phyloP scores from a whole-genome alignment of 2,888 invertebrate genomes.

The Teleiodes luculella region DNA sequence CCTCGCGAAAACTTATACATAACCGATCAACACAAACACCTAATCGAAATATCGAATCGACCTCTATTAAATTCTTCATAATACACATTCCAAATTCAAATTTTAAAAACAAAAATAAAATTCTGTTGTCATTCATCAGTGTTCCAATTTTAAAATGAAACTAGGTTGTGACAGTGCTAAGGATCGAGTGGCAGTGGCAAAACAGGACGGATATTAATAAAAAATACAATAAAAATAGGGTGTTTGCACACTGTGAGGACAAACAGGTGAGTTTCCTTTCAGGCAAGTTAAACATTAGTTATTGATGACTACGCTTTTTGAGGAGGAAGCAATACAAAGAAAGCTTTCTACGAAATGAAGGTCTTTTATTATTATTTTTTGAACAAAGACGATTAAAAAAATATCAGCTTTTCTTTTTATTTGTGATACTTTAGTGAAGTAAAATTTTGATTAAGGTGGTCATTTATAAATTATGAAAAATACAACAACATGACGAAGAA shows the following conservation, averaged over 20 bases:
- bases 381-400: constrained; percentile 3
- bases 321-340: background rate
- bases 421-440: too few species aligned
- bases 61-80: constrained; percentile 30
- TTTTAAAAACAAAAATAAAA: background rate
- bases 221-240: constrained; percentile 37
- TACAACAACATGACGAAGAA: background rate
- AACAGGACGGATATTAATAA: constrained; percentile 44
- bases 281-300: constrained; percentile 30
- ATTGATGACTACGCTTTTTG: constrained; percentile 33
- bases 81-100: constrained; percentile 6
- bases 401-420: background rate
- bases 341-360: constrained; percentile 10
- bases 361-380: background rate
- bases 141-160: constrained; percentile 35
- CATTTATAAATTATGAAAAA: background rate
- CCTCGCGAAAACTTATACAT: constrained; percentile 14
- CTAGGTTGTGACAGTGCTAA: constrained; percentile 44
- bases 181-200: constrained; percentile 29
- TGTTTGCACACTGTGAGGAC: constrained; percentile 28
- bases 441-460: too few species aligned
- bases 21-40: background rate
- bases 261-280: constrained; percentile 37
- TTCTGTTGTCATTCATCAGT: background rate
- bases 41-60: constrained; percentile 14